Conservation (phyloP, 2,888 invertebrate genomes). For the Pyrrhia umbra region DNA sequence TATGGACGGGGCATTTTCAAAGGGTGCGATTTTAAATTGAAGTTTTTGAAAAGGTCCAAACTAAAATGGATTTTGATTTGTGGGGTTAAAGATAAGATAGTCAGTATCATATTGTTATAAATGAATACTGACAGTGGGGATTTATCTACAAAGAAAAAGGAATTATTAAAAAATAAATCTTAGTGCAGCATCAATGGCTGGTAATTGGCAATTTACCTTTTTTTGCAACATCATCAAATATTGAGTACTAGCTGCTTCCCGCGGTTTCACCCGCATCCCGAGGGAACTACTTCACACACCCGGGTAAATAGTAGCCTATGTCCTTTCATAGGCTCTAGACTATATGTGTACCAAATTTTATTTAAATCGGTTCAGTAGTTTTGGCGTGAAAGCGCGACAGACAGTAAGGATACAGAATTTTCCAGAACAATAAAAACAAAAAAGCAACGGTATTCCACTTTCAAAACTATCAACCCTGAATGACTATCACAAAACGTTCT, state of each 20-base stretch:
- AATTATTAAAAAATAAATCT: conserved; percentile 25
- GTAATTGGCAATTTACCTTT: conserved; percentile 16
- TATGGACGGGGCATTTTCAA: conserved; percentile 68
- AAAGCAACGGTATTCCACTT: conserved; percentile 14
- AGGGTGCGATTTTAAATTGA: conserved; percentile 79
- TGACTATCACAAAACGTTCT: conserved; percentile 47
- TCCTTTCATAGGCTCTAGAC: too few species aligned
- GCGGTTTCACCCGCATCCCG: too few species aligned
- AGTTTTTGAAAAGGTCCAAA: conserved; percentile 70
- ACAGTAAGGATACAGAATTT: neutral
- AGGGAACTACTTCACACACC: too few species aligned
- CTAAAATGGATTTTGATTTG: conserved; percentile 75
- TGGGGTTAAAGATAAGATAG: conserved; percentile 77
- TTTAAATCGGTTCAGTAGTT: too few species aligned
- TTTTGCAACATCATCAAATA: neutral
- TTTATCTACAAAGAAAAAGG: conserved; percentile 18
- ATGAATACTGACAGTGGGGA: conserved; percentile 50
- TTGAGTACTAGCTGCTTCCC: neutral
- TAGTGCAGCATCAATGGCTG: conserved; percentile 2
- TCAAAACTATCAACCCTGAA: conserved; percentile 29
- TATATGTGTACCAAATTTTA: too few species aligned
- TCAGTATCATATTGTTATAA: conserved; percentile 63
- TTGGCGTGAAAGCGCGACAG: too few species aligned
- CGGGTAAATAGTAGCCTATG: too few species aligned
- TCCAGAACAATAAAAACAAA: conserved; percentile 2